Base-by-base conservation (phyloP, 1,140 invertebrate species). In the Drosophila ogumai region DNA sequence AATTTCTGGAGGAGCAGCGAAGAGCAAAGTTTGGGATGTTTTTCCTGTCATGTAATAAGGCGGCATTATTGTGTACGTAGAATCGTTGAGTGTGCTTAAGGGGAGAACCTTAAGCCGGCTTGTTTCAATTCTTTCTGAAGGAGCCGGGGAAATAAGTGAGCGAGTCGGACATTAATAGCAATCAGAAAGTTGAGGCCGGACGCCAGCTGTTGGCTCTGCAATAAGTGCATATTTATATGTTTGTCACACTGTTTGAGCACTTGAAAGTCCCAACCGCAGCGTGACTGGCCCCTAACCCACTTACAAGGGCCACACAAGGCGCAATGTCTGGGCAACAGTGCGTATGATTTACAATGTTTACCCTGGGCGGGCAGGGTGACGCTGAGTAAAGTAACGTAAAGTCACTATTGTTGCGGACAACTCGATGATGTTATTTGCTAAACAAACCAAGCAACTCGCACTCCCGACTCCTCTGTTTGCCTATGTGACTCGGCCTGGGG, bases 271-370 rank as follows among this genome's bases (percentile, higher is more conserved):
- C 6, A 19, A 55, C 46, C 66, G 47, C 63, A 69, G 64, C 17
- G 38, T 71, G 50, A 55, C 63, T 34, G 17, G 40, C 43, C 36
- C 38, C 52, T 66, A 87, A 87, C 82, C 65, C 84, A 60, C 68
- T 75, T 64, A 60, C 61, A 75, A 85, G 71, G 56, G 61, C 36
- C 49, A 73, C 68, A 73, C 65, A 68, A 65, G 38, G 41, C 31
- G n/a, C 61, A 40, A 49, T 17, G 28, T 46, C 68, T 36, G 69
- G 52, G 71, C 58, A 78, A 65, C 82, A 79, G 79, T 65, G 78
- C 79, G 82, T 87, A 82, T 87, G 82, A 87, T 64, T 87, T 76
- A 86, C 82, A 82, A 68, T 82, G 82, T 82, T 86, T 82, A 58
- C 69, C 44, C 44, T 15, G 41, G 28, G 25, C 34, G 49, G 10